phyloP scores from a whole-genome alignment of 1,140 invertebrate genomes.

The Drosophila mojavensis region DNA sequence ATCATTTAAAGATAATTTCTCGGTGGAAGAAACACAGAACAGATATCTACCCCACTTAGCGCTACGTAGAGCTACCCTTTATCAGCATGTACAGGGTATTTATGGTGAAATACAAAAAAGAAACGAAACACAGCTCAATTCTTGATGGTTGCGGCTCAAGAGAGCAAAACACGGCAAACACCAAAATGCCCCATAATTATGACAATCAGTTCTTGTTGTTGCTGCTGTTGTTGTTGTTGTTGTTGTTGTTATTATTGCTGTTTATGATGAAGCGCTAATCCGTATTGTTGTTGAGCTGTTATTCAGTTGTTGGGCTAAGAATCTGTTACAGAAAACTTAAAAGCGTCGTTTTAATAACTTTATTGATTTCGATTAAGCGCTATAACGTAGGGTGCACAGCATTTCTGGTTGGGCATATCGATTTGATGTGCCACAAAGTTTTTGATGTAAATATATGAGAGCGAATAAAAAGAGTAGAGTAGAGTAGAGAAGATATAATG shows the following conservation, averaged over 20 bases:
- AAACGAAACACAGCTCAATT: background rate
- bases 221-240: conserved; percentile 38
- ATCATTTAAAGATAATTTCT: too few relatives aligned
- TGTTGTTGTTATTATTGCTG: conserved; percentile 42
- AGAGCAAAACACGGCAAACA: conserved; percentile 59
- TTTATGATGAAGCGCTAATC: conserved; percentile 68
- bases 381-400: conserved; percentile 63
- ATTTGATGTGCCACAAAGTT: too few relatives aligned
- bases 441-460: too few relatives aligned
- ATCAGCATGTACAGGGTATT: background rate
- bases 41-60: background rate
- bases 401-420: conserved; percentile 8
- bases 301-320: conserved; percentile 75
- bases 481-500: background rate
- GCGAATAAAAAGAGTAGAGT: too few relatives aligned
- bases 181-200: conserved; percentile 81
- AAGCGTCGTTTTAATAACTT: conserved; percentile 81
- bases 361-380: conserved; percentile 83
- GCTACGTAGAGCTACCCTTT: background rate
- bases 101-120: background rate
- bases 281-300: conserved; percentile 58
- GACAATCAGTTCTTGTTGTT: conserved; percentile 69
- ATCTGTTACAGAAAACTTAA: conserved; percentile 83
- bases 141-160: conserved; percentile 27
- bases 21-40: too few relatives aligned